A percentile compares a stretch with the other conserved stretches of the same genome.
Evolutionary conservation across 2,797 vertebrate genomes (phyloP).

Genomic region (Echiichthys vipera): DNA sequence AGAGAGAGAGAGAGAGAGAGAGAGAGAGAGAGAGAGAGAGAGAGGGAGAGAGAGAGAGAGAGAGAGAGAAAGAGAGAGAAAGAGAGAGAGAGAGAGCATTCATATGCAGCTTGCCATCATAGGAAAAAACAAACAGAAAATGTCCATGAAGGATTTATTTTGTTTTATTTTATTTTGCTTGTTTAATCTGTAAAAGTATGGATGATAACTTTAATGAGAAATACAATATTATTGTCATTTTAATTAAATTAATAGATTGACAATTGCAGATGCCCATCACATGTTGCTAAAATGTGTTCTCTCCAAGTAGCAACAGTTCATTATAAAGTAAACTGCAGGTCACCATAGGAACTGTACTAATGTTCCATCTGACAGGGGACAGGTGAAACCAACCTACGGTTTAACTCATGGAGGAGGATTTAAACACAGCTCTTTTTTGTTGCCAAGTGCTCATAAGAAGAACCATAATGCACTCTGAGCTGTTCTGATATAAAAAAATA

Average conservation of each 20-base stretch:
- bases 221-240: no score
- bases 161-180: background rate
- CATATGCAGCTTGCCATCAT: slow-evolving; percentile 3
- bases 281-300: no score
- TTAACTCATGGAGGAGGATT: background rate
- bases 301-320: background rate
- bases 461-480: background rate
- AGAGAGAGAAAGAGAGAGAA: background rate
- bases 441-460: background rate
- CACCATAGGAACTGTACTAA: background rate
- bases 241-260: no score
- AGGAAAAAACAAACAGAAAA: no score
- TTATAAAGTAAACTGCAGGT: background rate
- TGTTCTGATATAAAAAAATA: slow-evolving; percentile 14
- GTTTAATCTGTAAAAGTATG: background rate
- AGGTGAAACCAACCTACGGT: background rate
- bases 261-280: background rate
- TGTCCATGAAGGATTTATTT: background rate
- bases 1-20: background rate
- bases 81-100: background rate
- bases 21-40: background rate
- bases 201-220: background rate
- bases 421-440: background rate
- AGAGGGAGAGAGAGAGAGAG: background rate
- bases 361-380: background rate